Conservation (phyloP, 1,140 invertebrate species). For the Lepidotrigona ventralis region DNA sequence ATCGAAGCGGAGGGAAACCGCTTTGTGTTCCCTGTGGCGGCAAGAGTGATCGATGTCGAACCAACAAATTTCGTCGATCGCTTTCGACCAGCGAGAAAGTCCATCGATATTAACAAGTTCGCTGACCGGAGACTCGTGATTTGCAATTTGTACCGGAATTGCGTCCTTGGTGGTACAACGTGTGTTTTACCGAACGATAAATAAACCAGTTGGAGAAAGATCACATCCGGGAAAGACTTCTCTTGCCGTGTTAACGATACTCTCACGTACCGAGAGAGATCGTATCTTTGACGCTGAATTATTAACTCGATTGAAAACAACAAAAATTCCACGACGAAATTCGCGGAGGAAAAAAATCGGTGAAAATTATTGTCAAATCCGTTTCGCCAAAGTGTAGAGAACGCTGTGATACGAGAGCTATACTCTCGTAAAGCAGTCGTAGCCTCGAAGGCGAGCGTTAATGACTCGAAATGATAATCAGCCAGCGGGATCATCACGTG, state of each 20-base stretch:
- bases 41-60: slow-evolving; percentile 48
- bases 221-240: slow-evolving; percentile 1
- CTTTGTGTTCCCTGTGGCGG: slow-evolving; percentile 8
- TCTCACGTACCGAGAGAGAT: neutral
- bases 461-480: slow-evolving; percentile 1
- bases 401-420: slow-evolving; percentile 5
- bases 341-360: neutral
- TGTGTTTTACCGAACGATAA: neutral
- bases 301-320: neutral
- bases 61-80: slow-evolving; percentile 15
- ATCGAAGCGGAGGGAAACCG: neutral
- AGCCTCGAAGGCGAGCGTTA: neutral
- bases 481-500: slow-evolving; percentile 45
- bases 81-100: neutral
- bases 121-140: neutral
- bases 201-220: neutral
- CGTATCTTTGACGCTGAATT: slow-evolving; percentile 3
- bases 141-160: neutral
- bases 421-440: neutral
- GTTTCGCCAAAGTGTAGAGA: slow-evolving; percentile 11
- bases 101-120: slow-evolving; percentile 3
- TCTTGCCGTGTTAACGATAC: neutral
- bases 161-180: neutral
- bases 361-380: neutral
- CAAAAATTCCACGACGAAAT: too few species aligned